phyloP scores from a whole-genome alignment of 2,888 invertebrate genomes.

The Epirrita christyi region DNA sequence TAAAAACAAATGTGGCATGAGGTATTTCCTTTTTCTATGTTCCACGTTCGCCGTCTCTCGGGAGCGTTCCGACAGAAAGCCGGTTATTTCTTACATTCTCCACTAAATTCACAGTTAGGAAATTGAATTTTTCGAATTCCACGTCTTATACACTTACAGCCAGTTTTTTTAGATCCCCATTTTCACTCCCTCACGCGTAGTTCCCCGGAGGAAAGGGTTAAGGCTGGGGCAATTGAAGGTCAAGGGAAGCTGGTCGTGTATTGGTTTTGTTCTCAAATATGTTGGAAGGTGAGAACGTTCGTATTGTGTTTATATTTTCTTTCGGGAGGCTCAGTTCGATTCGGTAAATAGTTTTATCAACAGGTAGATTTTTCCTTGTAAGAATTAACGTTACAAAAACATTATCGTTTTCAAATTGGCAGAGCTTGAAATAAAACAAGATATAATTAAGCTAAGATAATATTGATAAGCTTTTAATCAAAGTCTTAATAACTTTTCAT shows the following conservation, averaged over 20 bases:
- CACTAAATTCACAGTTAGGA: constrained; percentile 78
- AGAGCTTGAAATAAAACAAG: background rate
- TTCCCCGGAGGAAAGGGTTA: constrained; percentile 41
- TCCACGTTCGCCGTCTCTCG: constrained; percentile 67
- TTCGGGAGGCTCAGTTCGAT: constrained; percentile 16
- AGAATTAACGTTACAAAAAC: background rate
- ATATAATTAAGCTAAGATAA: too few species aligned
- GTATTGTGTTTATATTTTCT: constrained; percentile 49
- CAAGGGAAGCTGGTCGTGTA: constrained; percentile 45
- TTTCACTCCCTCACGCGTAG: constrained; percentile 33
- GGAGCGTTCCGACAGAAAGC: constrained; percentile 61
- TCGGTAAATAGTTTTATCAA: constrained; percentile 20
- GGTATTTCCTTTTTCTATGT: constrained; percentile 62
- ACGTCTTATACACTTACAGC: constrained; percentile 52
- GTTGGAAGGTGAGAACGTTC: constrained; percentile 45
- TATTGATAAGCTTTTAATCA: too few species aligned
- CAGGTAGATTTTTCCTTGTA: constrained; percentile 13
- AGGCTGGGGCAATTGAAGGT: constrained; percentile 47
- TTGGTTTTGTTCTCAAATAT: constrained; percentile 59
- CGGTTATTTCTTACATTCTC: constrained; percentile 74
- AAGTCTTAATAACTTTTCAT: too few species aligned
- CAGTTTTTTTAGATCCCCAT: constrained; percentile 52
- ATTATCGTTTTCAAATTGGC: background rate
- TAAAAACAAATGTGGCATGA: constrained; percentile 50
- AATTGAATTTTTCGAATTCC: constrained; percentile 81